Evolutionary conservation across 2,797 vertebrate genomes (phyloP), one percentile per base, ranked within the genome.

Genomic region (Myotis vivesi): DNA sequence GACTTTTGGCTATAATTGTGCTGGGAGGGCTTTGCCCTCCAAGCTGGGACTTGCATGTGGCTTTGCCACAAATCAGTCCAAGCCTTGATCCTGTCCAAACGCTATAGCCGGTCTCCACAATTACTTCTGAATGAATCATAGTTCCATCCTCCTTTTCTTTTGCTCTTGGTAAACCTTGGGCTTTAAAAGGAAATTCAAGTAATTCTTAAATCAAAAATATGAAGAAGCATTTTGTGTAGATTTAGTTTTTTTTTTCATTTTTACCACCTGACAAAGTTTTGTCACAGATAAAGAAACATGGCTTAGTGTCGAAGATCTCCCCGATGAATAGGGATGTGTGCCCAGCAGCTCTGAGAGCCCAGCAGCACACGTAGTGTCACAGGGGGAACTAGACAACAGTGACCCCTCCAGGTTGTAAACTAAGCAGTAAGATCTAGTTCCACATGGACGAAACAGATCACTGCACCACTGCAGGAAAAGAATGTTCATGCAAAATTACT

Each of bases 351-450:
- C 22, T 57, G 36, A 72, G 8, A 76, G 17, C 5, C 16, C 44
- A 76, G 36, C 4, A 22, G 2, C 1, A 2, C 3, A 33, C 3
- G 15, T 3, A 28, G 11, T 8, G 6, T 6, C 51, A 44, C 9
- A 33, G 15, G 30, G 8, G 66, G 7, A 8, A 64, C 4, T 8
- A 41, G 33, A 19, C 6, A 25, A 49, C 6, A 20, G 5, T 36
- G 53, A 86, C 6, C 5, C 1, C 20, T 30, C 1, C 3, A 6
- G 5, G 13, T 28, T 66, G 16, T 33, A 38, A 75, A 91, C 33
- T 28, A 53, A 59, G 11, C 7, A 2, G 8, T 36, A 36, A 80
- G 7, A 51, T 44, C 2, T 71, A 13, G 8, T 2, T 77, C 17
- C n/a, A 62, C 30, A 77, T 20, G 1, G 16, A 11, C 3, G 55